These are phyloP conservation scores for Poeciliopsis paucimaculata DNA, from an alignment of 2,797 vertebrate genomes.

Conservation along the genomic window DNA sequence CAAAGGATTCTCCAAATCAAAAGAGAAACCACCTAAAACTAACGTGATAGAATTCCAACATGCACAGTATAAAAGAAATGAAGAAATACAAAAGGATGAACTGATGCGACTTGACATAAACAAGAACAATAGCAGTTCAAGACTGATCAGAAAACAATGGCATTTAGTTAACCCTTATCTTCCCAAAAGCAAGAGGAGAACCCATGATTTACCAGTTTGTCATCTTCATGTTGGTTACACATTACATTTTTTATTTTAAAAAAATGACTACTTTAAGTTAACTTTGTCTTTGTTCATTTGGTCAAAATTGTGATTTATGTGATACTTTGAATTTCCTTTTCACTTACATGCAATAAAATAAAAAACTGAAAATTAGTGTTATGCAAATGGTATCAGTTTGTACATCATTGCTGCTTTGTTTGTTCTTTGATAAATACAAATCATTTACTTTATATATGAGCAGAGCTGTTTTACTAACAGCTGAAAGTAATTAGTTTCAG, in stretches of 20 bases:
- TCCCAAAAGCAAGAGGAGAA: background rate
- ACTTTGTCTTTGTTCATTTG: background rate
- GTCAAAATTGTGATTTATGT: background rate
- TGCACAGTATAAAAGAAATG: background rate
- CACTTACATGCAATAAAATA: background rate
- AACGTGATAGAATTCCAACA: background rate
- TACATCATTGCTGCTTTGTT: background rate
- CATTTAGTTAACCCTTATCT: background rate
- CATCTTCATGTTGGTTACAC: background rate
- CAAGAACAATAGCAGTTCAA: background rate
- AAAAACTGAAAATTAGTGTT: background rate
- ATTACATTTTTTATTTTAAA: background rate
- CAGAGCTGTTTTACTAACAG: background rate
- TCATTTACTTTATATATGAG: background rate
- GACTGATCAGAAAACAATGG: background rate
- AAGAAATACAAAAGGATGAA: background rate
- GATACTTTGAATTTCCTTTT: background rate
- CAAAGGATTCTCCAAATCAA: background rate
- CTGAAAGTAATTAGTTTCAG: background rate
- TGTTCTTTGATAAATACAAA: background rate
- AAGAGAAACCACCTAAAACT: background rate
- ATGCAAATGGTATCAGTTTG: background rate
- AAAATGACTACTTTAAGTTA: background rate
- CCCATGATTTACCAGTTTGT: background rate
- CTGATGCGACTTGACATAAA: background rate